Percentiles rank a stretch among this genome's conserved stretches.
Conservation (phyloP, 53 echinoderm and acorn worm species). For the Luidia sarsii region DNA sequence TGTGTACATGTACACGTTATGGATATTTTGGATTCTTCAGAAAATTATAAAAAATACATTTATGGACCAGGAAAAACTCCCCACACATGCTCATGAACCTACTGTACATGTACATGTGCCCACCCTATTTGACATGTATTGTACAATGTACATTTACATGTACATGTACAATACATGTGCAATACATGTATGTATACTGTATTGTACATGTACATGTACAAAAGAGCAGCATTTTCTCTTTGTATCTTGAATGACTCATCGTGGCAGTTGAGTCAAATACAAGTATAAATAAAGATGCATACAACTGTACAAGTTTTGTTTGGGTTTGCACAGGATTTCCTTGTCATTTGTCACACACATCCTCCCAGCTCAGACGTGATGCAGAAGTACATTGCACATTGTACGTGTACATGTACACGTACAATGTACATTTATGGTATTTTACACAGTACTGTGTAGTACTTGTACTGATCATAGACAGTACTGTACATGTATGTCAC, state of each 20-base stretch:
- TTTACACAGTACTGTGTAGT: not conserved
- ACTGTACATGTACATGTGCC: too few relatives aligned
- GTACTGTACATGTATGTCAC: not conserved
- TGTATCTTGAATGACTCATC: slow-evolving; percentile 18
- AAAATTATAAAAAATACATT: too few relatives aligned
- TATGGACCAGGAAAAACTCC: too few relatives aligned
- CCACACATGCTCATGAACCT: too few relatives aligned
- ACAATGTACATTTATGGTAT: not conserved
- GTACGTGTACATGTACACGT: not conserved
- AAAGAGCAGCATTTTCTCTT: not conserved
- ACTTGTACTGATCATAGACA: not conserved
- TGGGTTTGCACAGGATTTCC: slow-evolving; percentile 39
- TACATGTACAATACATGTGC: too few relatives aligned
- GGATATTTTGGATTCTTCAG: too few relatives aligned
- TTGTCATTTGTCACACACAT: slow-evolving; percentile 34
- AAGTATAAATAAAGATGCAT: not conserved
- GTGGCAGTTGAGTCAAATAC: not conserved
- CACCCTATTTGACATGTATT: too few relatives aligned
- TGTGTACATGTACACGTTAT: too few relatives aligned
- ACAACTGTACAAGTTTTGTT: slow-evolving; percentile 16
- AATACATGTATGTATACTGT: too few relatives aligned
- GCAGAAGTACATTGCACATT: too few relatives aligned
- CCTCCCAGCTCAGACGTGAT: too few relatives aligned
- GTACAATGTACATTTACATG: not conserved
- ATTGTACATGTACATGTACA: not conserved